Conservation (phyloP, 2,797 vertebrate genomes). For the Artibeus lituratus region DNA sequence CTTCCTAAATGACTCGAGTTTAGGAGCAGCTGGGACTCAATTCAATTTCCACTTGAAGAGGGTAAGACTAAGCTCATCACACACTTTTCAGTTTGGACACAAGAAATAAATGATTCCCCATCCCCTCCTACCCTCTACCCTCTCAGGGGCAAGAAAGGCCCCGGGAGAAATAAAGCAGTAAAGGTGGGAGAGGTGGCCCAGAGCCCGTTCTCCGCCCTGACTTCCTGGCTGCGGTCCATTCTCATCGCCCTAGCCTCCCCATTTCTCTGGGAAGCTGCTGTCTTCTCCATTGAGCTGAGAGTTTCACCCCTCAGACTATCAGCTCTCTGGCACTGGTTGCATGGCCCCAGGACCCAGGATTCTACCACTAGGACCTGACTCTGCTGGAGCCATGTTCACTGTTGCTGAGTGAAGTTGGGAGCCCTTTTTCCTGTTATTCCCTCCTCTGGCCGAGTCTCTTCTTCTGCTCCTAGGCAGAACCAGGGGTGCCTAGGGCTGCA, state of each 20-base stretch:
- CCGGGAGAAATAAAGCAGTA: rapidly evolving
- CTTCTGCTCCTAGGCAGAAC: neutral
- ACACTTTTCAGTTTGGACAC: neutral
- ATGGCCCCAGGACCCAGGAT: too few species aligned
- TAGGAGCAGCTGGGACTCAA: neutral
- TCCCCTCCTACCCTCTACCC: neutral
- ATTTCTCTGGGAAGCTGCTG: neutral
- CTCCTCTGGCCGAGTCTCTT: neutral
- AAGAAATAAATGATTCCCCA: too few species aligned
- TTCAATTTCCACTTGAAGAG: neutral
- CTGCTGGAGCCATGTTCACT: neutral
- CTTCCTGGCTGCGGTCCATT: neutral
- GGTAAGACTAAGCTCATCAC: neutral
- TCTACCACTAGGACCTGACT: rapidly evolving
- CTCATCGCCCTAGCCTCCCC: neutral
- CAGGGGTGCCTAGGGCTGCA: neutral
- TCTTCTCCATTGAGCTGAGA: neutral
- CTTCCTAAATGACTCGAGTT: neutral
- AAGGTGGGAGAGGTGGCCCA: neutral
- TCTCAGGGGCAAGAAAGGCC: neutral
- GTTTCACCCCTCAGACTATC: neutral
- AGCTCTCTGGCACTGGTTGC: neutral
- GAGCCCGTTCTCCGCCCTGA: neutral
- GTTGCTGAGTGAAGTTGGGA: neutral
- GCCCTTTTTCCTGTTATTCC: neutral